Base-by-base conservation (phyloP, 2,888 invertebrate species). In the Horisme vitalbata region DNA sequence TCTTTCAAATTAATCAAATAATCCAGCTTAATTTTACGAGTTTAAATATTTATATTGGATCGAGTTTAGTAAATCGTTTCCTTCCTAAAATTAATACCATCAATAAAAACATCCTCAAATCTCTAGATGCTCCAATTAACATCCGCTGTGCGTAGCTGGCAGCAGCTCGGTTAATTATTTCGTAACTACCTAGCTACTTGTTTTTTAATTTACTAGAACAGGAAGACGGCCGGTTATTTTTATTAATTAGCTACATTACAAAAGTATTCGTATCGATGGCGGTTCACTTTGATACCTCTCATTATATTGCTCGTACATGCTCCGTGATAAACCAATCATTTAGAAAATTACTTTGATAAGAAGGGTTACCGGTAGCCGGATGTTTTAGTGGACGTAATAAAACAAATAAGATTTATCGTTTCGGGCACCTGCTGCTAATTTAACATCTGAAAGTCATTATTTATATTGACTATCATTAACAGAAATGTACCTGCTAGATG, bases 231-330 rank as follows among this genome's bases (percentile, higher is more conserved):
- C 69, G 67, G 74, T 76, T 79, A 65, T 63, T 61, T 61, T 63
- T 68, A 67, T 74, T 74, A 75, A 78, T 77, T 75, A 74, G 71
- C 68, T 59, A 62, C 66, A 76, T 76, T 73, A 75, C 43, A 49
- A 41, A 52, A 54, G 45, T 48, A 52, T 56, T 65, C 57, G 55
- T 52, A 55, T 56, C 54, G 54, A 55, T 59, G 50, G 57, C 61
- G 60, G 59, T 30, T 34, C 45, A 57, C 61, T 71, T 68, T 70
- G 63, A 59, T 51, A 48, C 47, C 12, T 38, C 52, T 55, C 55
- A 52, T 62, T 62, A 62, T 55, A 54, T 47, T 41, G 47, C 50
- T 49, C 23, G 41, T 46, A 52, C 56, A 50, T 50, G 47, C 34
- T 23, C 41, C 45, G 37, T 54, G 57, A 57, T 59, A 59, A 56